Evolutionary conservation across 2,888 invertebrate genomes (phyloP), one percentile per base, ranked within the genome.

Genomic region (Cylindroiulus punctatus): DNA sequence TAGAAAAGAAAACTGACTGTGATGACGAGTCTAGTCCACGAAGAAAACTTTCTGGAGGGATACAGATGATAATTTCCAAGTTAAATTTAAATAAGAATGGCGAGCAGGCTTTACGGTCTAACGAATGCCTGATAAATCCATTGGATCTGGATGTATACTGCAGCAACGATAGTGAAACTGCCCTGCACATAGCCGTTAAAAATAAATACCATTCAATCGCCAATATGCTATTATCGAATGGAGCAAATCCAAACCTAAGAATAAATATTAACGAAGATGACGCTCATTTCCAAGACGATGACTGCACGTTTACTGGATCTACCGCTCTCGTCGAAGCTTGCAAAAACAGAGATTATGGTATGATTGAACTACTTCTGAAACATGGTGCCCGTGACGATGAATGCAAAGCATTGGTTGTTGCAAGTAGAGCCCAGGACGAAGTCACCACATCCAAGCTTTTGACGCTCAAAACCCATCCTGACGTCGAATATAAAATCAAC

Each of bases 401-500:
- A 87, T 95, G 95, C 87, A 93, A 94, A 88, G 98, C 98, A 3
- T 92, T 98, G 82, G 92, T 93, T 47, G 94, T 96, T 88, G 95
- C 96, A 7, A 94, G 95, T 0, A 91, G 93, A 32, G 94, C 94
- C 89, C 93, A 94, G 26, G 95, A 97, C 89, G 95, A 95, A 89
- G 92, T 93, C 0, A 93, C 97, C 8, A 94, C 95, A 10, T 95
- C 96, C 19, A 95, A 95, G 88, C 92, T 98, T 36, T 92, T 98
- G n/a, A 95, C 97, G 0, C 95, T 95, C 84, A 96, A 96, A 91
- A 94, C 96, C 0, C 95, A 96, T 91, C 94, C 96, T 0, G 99
- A 99, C 91, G 95, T 96, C 0, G 98, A 98, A 90, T 96, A 95
- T 91, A 96, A 96, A 91, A 94, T 99, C 84, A 98, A 98, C 91